Evolutionary conservation across 2,888 invertebrate genomes (phyloP).

Genomic region (Pseudanteris insignis): DNA sequence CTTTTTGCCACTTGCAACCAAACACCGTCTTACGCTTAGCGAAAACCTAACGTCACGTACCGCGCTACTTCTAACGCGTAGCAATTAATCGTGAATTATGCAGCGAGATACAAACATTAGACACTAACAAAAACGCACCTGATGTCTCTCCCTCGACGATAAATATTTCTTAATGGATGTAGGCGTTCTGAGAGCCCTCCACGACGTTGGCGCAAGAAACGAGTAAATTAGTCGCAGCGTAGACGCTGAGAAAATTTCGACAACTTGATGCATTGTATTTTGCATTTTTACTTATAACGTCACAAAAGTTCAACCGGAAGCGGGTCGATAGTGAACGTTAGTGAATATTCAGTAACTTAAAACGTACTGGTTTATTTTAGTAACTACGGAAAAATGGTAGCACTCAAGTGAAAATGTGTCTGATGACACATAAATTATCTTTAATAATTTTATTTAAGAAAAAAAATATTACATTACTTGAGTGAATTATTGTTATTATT

Average conservation of each 20-base stretch:
- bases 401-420: too few species aligned
- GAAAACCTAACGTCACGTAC: conserved; percentile 34
- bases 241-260: not conserved
- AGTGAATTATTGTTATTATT: too few species aligned
- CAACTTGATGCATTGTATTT: too few species aligned
- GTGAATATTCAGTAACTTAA: too few species aligned
- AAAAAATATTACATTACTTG: too few species aligned
- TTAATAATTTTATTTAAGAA: too few species aligned
- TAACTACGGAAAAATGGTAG: too few species aligned
- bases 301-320: too few species aligned
- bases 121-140: conserved; percentile 23
- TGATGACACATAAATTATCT: too few species aligned
- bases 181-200: conserved; percentile 14
- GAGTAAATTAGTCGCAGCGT: not conserved
- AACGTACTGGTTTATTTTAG: too few species aligned
- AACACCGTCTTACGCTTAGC: conserved; percentile 18
- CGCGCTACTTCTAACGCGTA: conserved; percentile 43
- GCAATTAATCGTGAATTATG: conserved; percentile 45
- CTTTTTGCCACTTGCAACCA: conserved; percentile 21
- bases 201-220: conserved; percentile 7
- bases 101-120: conserved; percentile 34
- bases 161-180: conserved; percentile 28
- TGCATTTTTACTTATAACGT: too few species aligned
- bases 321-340: too few species aligned
- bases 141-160: conserved; percentile 16